Base-by-base conservation (phyloP, 64 coral and sea anemone genomes). In the Platygyra sinensis region DNA sequence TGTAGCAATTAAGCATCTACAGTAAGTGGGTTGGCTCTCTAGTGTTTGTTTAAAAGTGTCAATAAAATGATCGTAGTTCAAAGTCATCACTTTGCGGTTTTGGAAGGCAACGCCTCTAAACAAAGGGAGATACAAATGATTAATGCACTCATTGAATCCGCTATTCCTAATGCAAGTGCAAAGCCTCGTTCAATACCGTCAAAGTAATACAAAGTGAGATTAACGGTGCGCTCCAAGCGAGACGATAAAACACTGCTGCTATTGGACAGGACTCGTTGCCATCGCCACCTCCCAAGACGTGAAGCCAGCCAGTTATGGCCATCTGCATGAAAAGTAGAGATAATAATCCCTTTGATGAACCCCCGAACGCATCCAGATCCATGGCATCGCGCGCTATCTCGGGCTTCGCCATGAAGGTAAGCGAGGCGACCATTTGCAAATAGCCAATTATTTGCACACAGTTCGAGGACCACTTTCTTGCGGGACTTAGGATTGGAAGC, bases 1-100 rank as follows among this genome's bases (percentile, higher is more conserved):
- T 57, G 78, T 94, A 36, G 95, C 95, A 39, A 69, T 86, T 60
- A 92, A 97, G 91, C 42, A 46, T 46, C 6, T 46, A 46, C 42
- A 8, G 42, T 46, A 46, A 46, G 42, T 46, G 42, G 42, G 42
- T 46, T 8, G 42, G 42, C 7, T 46, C 7, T 46, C 5, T 5
- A 46, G 42, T 8, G 42, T 46, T 5, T 46, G 42, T 46, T 46
- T 57, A 57, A 57, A 57, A 16, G 54, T 14, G 10, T 57, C 10
- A 16, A 57, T 57, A 57, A 57, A 57, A 57, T 57, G 15, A 57
- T 14, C 54, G 10, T 0, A 57, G 15, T 57, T 46, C 5, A 0
- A 57, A 57, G 54, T 16, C 54, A 57, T 25, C 24, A 69, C 22
- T 27, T 69, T 22, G 18, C 67, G 20, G 36, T 72, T 72, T 85